Evolutionary conservation across 2,113 vertebrate genomes (phyloP).

Genomic region (Toxostoma redivivum): DNA sequence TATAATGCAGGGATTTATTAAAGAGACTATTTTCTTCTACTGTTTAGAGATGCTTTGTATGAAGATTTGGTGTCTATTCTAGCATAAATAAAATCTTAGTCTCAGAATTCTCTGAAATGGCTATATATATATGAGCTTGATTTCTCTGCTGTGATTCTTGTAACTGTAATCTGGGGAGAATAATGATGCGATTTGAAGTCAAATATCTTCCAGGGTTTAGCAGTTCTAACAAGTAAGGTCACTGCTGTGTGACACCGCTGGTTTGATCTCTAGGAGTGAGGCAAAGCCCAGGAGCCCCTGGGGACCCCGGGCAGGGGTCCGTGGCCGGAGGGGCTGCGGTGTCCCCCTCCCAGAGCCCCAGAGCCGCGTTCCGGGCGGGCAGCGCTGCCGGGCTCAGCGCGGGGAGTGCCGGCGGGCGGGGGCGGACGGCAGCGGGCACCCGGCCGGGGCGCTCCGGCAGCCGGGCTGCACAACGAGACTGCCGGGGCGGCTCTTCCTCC

Average conservation of each 20-base stretch:
- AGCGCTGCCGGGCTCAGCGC: not conserved
- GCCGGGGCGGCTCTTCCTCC: not conserved
- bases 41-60: not conserved
- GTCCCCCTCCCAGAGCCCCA: rapidly evolving
- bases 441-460: not conserved
- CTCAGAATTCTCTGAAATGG: not conserved
- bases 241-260: not conserved
- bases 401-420: not conserved
- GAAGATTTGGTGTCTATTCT: not conserved
- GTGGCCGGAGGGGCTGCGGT: not conserved
- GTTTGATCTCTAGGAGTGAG: not conserved
- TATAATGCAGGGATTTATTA: not conserved
- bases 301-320: rapidly evolving
- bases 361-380: not conserved
- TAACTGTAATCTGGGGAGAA: not conserved
- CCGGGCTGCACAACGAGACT: not conserved
- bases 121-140: not conserved
- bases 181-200: not conserved
- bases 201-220: not conserved
- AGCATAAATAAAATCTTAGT: not conserved
- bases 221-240: not conserved
- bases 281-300: not conserved
- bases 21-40: not conserved
- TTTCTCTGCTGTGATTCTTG: not conserved
- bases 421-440: not conserved